phyloP scores from a whole-genome alignment of 2,113 vertebrate species.

The Herpetotheres cachinnans region DNA sequence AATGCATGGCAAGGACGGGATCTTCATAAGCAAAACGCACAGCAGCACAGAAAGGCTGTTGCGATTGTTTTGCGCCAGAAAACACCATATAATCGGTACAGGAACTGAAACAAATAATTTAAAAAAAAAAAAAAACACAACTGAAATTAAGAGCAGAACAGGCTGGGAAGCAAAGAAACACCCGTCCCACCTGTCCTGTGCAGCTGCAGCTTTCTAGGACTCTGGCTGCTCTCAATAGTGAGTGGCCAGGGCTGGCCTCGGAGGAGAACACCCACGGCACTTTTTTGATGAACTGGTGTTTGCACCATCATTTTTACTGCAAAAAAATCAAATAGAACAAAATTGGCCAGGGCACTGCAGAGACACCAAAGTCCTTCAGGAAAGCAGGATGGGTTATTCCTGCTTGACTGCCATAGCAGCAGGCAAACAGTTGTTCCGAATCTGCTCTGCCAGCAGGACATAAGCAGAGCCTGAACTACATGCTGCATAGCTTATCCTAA shows the following conservation, averaged over 20 bases:
- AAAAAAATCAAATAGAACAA: not conserved
- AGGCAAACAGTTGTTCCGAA: not conserved
- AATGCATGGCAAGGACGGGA: not conserved
- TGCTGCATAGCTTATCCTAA: not conserved
- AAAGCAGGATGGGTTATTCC: not conserved
- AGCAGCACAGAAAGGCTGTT: not conserved
- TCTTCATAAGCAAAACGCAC: not conserved
- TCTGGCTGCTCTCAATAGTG: fast-evolving
- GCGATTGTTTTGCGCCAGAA: not conserved
- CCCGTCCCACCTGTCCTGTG: fast-evolving
- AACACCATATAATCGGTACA: not conserved
- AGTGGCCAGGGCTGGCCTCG: not conserved
- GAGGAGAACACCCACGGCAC: fast-evolving
- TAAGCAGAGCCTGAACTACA: not conserved
- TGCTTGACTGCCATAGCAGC: not conserved
- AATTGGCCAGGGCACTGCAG: not conserved
- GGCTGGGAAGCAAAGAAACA: not conserved
- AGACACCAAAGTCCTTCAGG: not conserved
- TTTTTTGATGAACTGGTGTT: not conserved
- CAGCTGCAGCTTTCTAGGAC: not conserved
- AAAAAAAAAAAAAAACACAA: not conserved
- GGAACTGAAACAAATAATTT: not conserved
- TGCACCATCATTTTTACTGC: not conserved
- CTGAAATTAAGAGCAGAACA: not conserved
- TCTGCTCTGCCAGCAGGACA: not conserved